Percentiles rank a stretch among this genome's conserved stretches.
Evolutionary conservation across 1,140 invertebrate species (phyloP).

Genomic region (Tenebrio molitor): DNA sequence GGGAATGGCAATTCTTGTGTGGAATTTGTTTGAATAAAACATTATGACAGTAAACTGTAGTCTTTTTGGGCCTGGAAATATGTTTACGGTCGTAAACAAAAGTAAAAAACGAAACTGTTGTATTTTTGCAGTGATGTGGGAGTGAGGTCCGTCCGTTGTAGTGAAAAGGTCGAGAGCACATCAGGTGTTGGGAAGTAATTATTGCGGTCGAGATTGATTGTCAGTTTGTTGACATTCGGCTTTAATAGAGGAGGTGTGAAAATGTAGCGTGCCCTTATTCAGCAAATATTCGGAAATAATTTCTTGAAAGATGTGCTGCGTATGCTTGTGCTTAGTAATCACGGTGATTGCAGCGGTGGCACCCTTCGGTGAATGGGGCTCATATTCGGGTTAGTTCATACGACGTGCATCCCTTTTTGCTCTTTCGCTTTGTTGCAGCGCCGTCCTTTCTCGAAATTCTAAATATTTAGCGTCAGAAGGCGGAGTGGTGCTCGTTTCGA

Average conservation of each 20-base stretch:
- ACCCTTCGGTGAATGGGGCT: conserved; percentile 33
- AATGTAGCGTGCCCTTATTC: background rate
- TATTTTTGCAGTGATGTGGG: background rate
- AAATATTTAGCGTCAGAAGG: conserved; percentile 32
- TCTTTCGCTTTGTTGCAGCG: conserved; percentile 34
- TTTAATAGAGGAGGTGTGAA: conserved; percentile 17
- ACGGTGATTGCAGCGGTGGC: conserved; percentile 33
- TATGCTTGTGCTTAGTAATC: conserved; percentile 36
- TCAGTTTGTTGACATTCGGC: conserved; percentile 14
- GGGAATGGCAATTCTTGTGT: too few species aligned
- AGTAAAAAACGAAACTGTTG: background rate
- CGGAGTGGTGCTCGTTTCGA: background rate
- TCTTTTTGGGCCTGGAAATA: too few species aligned
- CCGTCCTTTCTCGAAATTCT: conserved; percentile 19
- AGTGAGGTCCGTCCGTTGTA: background rate
- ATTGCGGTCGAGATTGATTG: conserved; percentile 2
- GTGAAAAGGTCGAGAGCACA: conserved; percentile 7
- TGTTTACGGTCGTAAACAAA: too few species aligned
- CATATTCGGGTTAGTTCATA: conserved; percentile 36
- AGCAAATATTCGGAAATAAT: conserved; percentile 36
- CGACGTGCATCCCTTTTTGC: conserved; percentile 14
- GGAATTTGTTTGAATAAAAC: too few species aligned
- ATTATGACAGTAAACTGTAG: too few species aligned
- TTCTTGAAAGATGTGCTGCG: conserved; percentile 28
- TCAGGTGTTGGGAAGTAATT: conserved; percentile 15